Percentiles rank a stretch among this genome's conserved stretches.
Evolutionary conservation across 2,797 vertebrate genomes (phyloP).

Genomic region (Ambastaia sidthimunki): DNA sequence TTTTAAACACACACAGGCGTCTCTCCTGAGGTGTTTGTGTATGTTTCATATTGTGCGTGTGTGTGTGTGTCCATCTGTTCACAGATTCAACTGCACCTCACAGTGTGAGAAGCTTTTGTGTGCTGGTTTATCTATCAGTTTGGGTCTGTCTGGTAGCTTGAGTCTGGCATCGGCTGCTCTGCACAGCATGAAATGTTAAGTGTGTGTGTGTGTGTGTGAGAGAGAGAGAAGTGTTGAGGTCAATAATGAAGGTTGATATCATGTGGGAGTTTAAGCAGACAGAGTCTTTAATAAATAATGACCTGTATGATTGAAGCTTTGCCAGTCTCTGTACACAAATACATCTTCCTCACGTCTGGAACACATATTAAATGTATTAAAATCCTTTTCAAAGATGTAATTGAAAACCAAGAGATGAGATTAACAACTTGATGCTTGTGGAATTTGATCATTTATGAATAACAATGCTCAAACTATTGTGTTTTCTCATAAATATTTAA

Average conservation of each 20-base stretch:
- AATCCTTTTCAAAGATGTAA: conserved; percentile 42
- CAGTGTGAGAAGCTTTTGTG: conserved; percentile 40
- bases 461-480: conserved; percentile 23
- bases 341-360: conserved; percentile 31
- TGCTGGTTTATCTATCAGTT: conserved; percentile 24
- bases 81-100: conserved; percentile 7
- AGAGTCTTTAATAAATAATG: conserved; percentile 60
- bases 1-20: conserved; percentile 19
- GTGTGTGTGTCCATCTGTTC: conserved; percentile 1
- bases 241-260: conserved; percentile 52
- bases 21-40: conserved; percentile 30
- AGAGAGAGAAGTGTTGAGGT: conserved; percentile 53
- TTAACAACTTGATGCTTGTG: conserved; percentile 28
- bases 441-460: conserved; percentile 32
- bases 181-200: conserved; percentile 53
- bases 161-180: conserved; percentile 50
- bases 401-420: conserved; percentile 44
- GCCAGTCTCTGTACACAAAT: conserved; percentile 46
- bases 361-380: conserved; percentile 54
- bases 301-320: conserved; percentile 51
- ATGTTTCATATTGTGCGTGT: conserved; percentile 20
- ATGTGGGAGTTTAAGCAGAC: conserved; percentile 53
- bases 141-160: conserved; percentile 27
- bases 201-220: conserved; percentile 28
- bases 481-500: conserved; percentile 45